Evolutionary conservation across 2,797 vertebrate species (phyloP), one percentile per base, ranked within the genome.

Genomic region (Garrulus glandarius): DNA sequence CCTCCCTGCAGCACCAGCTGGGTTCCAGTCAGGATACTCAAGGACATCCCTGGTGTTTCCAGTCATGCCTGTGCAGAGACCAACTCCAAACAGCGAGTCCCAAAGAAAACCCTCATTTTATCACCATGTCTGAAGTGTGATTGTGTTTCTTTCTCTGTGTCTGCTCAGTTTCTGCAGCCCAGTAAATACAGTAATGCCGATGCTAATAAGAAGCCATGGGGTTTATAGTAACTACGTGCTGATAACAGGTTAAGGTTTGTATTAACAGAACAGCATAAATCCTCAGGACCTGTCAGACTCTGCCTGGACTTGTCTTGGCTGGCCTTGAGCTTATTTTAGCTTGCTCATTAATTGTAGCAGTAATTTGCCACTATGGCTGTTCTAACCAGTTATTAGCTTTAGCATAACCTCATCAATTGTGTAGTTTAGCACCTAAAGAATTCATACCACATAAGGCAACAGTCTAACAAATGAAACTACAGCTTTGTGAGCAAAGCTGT

Each of bases 401-500:
- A 41, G 41, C 41, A 41, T 41, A 41, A 41, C 41, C 41, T 41
- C 1, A 6, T 72, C 37, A 53, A 39, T 39, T 53, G 21, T 39
- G 32, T 11, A 11, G 9, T 67, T 92, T 75, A 89, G 18, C 27
- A 52, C 24, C 29, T 60, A 16, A 79, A 71, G 78, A 64, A 39
- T 70, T 80, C 72, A 24, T 6, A n/a, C 9, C 11, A 8, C 7
- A 4, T 37, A 23, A 10, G 3, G 26, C 16, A 91, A 47, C 0
- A 1, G 7, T 34, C 27, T 36, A 60, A 47, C 16, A 55, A 89
- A 39, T 0, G 0, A 36, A 87, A 29, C 0, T 0, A 78, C 8
- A 56, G 10, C 3, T 64, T 74, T 71, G 11, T 39, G 22, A 75
- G 22, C 5, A 63, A 87, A 87, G 15, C 6, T 50, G 4, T 4